phyloP scores from a whole-genome alignment of 2,888 invertebrate species.

The Maniola hyperantus region DNA sequence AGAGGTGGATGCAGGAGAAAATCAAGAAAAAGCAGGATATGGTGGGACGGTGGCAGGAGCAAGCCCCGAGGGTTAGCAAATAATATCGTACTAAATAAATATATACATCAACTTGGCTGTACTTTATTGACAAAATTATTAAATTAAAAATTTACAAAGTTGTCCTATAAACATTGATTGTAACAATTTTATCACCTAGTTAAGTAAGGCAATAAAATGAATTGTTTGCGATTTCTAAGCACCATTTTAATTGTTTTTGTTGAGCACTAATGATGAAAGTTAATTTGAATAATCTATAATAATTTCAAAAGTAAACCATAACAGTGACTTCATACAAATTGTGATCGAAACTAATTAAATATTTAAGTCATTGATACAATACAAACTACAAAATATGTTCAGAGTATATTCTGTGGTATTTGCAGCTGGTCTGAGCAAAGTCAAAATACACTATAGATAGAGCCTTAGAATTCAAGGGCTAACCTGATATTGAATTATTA shows the following conservation, averaged over 20 bases:
- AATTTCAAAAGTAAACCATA: not conserved
- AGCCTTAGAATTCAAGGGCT: too few species aligned
- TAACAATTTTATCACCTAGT: not conserved
- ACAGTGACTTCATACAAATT: not conserved
- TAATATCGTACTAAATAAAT: conserved; percentile 41
- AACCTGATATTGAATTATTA: too few species aligned
- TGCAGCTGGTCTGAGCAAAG: too few species aligned
- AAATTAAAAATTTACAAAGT: not conserved
- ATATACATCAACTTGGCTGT: conserved; percentile 71
- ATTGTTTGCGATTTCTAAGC: conserved; percentile 1
- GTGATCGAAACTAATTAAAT: too few species aligned
- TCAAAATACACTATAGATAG: too few species aligned
- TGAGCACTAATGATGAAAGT: not conserved
- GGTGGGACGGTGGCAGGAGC: conserved; percentile 53
- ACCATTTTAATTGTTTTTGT: not conserved
- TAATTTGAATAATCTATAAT: not conserved
- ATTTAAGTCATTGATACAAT: too few species aligned
- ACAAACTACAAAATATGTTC: too few species aligned
- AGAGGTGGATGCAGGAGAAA: conserved; percentile 62
- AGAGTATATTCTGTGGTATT: too few species aligned
- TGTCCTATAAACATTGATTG: not conserved
- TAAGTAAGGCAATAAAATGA: not conserved
- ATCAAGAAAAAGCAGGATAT: conserved; percentile 46
- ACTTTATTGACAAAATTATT: conserved; percentile 57
- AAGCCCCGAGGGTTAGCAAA: conserved; percentile 71